Evolutionary conservation across 92 coral and sea anemone species (phyloP), one percentile per base, ranked within the genome.

Genomic region (Epizoanthus illoricatus): DNA sequence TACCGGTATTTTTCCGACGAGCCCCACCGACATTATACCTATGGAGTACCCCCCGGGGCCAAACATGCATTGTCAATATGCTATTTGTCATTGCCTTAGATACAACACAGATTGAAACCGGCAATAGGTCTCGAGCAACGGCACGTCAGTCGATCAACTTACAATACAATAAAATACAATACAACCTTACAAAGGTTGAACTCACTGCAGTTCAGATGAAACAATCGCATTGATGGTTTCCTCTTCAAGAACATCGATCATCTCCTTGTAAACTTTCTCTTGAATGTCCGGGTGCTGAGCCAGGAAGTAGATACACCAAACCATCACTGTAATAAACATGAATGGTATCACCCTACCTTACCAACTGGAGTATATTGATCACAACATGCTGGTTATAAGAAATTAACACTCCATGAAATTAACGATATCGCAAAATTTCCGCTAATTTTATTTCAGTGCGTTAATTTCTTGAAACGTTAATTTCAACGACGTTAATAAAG

Each of bases 261-360:
- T 71, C 84, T 94, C 98, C 64, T 89, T 74, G 87, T 86, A 85
- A 70, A 94, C 91, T 84, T 89, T 86, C 58, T 93, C 98, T 71
- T 93, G 98, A 39, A 93, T 69, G 56, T 91, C 93, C n/a, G 92
- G 93, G 82, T 93, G 94, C 63, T 85, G 83, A 5, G 98, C 94
- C 86, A 93, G 88, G 85, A 80, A 93, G 84, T 93, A 93, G 63
- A 93, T 78, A 84, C 98, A 93, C 98, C 98, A 93, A 7, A 83
- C 75, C 94, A 93, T 87, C 92, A 87, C 98, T 93, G 80, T 20
- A 78, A 84, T 12, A 42, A 68, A 70, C 33, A 69, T 33, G 39
- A 36, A 55, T 1, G 3, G 2, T 4, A 12, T 41, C 15, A 61
- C 4, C 1, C 0, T 10, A 65, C 24, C 18, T 65, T 13, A 17